Evolutionary conservation across 37 sponge, comb jelly and placozoan genomes (phyloP).

Genomic region (Bolinopsis microptera): DNA sequence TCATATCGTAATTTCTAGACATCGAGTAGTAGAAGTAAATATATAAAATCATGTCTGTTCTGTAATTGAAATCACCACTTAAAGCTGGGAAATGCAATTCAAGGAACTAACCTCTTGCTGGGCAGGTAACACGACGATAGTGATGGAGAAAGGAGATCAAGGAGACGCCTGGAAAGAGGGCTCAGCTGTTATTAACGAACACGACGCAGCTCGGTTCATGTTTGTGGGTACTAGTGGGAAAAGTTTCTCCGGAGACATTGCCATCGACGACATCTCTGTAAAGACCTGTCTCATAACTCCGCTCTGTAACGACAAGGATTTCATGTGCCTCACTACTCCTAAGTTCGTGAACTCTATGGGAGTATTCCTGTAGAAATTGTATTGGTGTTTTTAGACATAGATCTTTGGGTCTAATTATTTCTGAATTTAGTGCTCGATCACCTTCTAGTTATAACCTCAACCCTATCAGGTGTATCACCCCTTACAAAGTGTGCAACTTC

Average conservation of each 20-base stretch:
- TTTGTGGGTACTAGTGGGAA: constrained; percentile 66
- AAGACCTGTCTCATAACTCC: constrained; percentile 57
- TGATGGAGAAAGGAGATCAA: constrained; percentile 24
- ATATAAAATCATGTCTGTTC: too few relatives aligned
- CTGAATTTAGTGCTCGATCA: too few relatives aligned
- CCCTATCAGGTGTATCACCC: constrained; percentile 38
- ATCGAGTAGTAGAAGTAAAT: too few relatives aligned
- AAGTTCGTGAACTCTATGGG: too few relatives aligned
- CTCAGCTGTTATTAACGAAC: constrained; percentile 22
- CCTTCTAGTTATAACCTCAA: too few relatives aligned
- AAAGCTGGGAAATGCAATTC: too few relatives aligned
- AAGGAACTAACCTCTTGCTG: too few relatives aligned
- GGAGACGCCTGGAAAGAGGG: constrained; percentile 64
- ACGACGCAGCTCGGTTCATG: constrained; percentile 45
- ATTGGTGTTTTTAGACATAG: too few relatives aligned
- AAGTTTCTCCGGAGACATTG: constrained; percentile 66
- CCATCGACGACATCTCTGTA: constrained; percentile 69
- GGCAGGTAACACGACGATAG: constrained; percentile 47
- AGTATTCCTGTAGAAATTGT: not conserved
- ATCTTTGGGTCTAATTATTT: too few relatives aligned
- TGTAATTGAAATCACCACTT: too few relatives aligned
- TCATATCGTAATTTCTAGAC: too few relatives aligned
- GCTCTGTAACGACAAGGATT: constrained; percentile 63
- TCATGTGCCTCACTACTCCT: constrained; percentile 49
- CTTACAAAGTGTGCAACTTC: constrained; percentile 67